Percentiles rank a stretch among this genome's conserved stretches.
These are phyloP conservation scores for Acanthococcus lagerstroemiae DNA, from an alignment of 2,888 invertebrate species.

Conservation along the genomic window DNA sequence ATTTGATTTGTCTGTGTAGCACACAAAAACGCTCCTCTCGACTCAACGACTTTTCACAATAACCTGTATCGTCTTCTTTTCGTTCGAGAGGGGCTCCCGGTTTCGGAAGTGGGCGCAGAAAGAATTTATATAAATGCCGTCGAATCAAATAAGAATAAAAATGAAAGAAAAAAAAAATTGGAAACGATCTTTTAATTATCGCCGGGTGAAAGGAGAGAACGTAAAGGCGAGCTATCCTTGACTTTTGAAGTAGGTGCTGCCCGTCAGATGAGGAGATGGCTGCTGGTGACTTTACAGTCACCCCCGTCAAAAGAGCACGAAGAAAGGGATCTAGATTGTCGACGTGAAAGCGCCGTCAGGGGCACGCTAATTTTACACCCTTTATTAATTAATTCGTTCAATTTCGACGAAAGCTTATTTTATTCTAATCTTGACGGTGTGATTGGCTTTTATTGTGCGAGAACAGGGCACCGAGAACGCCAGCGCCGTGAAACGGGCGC, in stretches of 20 bases:
- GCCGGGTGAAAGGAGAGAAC: background rate
- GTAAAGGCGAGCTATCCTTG: background rate
- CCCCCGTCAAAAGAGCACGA: no score
- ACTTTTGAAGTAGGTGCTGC: background rate
- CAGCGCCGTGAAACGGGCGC: no score
- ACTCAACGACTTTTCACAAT: no score
- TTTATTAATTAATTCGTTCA: constrained; percentile 21
- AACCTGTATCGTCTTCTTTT: no score
- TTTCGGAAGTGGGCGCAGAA: no score
- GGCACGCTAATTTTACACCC: constrained; percentile 27
- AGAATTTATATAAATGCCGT: no score
- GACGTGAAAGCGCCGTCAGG: constrained; percentile 24
- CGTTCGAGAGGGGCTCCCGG: no score
- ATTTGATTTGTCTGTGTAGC: no score
- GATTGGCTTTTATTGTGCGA: constrained; percentile 4
- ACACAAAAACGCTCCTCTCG: no score
- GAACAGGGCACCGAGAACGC: background rate
- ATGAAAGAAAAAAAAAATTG: background rate
- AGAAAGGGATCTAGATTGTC: no score
- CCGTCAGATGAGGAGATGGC: no score
- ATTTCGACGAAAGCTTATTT: constrained; percentile 21
- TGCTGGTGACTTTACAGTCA: no score
- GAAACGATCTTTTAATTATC: background rate
- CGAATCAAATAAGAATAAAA: background rate
- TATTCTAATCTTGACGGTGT: constrained; percentile 21